Percentiles rank a stretch among this genome's conserved stretches.
These are phyloP conservation scores for Xestia c-nigrum DNA, from an alignment of 2,888 invertebrate species.

Conservation along the genomic window DNA sequence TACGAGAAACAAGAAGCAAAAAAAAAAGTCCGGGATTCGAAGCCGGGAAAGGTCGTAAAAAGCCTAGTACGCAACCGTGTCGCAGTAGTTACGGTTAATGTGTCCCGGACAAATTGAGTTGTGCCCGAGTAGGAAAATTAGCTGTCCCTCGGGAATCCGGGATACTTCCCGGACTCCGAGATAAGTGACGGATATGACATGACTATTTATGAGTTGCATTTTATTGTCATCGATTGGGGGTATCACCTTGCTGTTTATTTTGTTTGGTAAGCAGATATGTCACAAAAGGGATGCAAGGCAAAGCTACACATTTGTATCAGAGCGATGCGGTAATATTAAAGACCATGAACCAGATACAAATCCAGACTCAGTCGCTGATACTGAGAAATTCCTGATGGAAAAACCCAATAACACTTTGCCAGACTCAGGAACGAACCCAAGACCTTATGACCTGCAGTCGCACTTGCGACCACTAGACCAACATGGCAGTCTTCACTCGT, in stretches of 20 bases:
- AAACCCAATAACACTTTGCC: background rate
- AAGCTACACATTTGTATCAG: no score
- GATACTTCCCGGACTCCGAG: constrained; percentile 58
- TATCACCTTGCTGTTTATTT: constrained; percentile 43
- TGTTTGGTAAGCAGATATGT: constrained; percentile 13
- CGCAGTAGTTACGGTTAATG: constrained; percentile 89
- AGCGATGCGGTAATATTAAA: no score
- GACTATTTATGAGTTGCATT: constrained; percentile 65
- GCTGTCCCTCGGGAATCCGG: constrained; percentile 80
- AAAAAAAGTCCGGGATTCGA: constrained; percentile 79
- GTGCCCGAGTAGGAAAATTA: constrained; percentile 86
- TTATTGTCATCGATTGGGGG: constrained; percentile 50
- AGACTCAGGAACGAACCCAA: background rate
- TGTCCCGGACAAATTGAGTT: constrained; percentile 89
- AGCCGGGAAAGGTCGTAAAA: constrained; percentile 83
- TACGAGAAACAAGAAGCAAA: constrained; percentile 79
- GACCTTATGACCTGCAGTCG: background rate
- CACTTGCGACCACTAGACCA: background rate
- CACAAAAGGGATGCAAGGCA: background rate
- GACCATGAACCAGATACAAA: background rate
- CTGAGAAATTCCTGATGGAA: background rate
- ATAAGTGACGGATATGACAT: constrained; percentile 69
- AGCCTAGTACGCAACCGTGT: constrained; percentile 85
- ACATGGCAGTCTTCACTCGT: background rate
- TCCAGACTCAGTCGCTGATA: background rate